Base-by-base conservation (phyloP, 37 sponge, comb jelly and placozoan species). In the Geodia barretti region DNA sequence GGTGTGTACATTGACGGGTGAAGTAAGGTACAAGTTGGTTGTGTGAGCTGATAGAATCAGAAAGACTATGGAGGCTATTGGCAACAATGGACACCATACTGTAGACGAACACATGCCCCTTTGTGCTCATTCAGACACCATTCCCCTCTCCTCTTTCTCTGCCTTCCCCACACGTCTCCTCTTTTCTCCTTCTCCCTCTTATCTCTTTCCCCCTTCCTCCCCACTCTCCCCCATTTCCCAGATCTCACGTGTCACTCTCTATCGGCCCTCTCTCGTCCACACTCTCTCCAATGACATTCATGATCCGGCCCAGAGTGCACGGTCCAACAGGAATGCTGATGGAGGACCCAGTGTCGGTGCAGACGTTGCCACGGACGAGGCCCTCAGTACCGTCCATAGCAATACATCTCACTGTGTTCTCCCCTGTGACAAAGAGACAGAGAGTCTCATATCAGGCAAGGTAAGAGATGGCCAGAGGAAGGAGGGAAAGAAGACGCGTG, bases 311-410 rank as follows among this genome's bases (percentile, higher is more conserved):
- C 14, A 98, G 93, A 42, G 97, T 96, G 72, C 92, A 92, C 30
- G 97, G 93, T 5, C 99, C 99, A 0, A 98, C 99, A 0, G 99
- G 99, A 68, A 98, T 90, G 60, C 62, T 86, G 72, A 98, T 98
- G 58, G 99, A 85, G 1, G 93, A 85, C 8, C 88, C 95, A 1
- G 86, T 90, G 82, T 98, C 99, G 3, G 86, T 65, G 32, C 89
- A 89, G 34, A 63, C 87, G 61, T 94, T 66, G 1, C 99, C 99
- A 17, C 99, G 76, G 19, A 98, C 89, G 28, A 98, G 86, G 26
- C 99, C 99, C 84, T 98, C 99, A 2, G 99, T 98, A 40, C 99
- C 99, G 72, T 98, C 99, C 99, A 98, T 98, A 88, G 99, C 99
- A 77, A 98, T 96, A 24, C 97, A 96, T 25, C 99, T 85, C 39